phyloP scores from a whole-genome alignment of 2,888 invertebrate genomes.

The Nephrocerus scutellatus region DNA sequence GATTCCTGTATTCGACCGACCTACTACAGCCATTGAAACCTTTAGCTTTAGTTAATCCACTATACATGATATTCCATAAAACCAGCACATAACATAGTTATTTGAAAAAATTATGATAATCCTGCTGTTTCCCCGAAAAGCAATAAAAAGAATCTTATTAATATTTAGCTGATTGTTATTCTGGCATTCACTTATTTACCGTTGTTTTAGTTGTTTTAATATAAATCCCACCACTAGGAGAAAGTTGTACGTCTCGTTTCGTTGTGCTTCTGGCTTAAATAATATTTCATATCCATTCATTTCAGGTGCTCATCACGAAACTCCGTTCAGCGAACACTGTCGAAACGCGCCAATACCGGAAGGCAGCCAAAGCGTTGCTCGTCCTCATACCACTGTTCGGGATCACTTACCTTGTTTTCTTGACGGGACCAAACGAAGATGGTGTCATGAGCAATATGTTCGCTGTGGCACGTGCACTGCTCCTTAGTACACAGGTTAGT shows the following conservation, averaged over 20 bases:
- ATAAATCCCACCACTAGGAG: neutral
- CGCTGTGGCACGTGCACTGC: conserved; percentile 68
- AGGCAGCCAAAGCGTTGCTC: conserved; percentile 83
- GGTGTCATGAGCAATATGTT: conserved; percentile 69
- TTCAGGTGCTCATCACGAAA: conserved; percentile 84
- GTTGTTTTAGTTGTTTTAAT: neutral
- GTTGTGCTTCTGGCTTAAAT: no score
- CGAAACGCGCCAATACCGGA: conserved; percentile 85
- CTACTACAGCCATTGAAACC: no score
- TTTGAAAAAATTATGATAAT: no score
- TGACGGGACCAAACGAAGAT: conserved; percentile 68
- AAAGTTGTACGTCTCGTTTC: no score
- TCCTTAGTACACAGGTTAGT: conserved; percentile 83
- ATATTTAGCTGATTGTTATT: neutral
- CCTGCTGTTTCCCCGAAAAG: neutral
- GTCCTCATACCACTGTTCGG: conserved; percentile 91
- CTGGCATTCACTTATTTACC: neutral
- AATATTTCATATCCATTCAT: no score
- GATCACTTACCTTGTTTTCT: conserved; percentile 79
- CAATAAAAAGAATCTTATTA: neutral
- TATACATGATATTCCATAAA: no score
- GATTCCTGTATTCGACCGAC: no score
- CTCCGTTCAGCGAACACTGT: conserved; percentile 82
- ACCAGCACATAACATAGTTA: no score
- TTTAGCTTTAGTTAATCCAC: no score